phyloP scores from a whole-genome alignment of 2,113 vertebrate genomes.

The Amphiprion ocellaris region DNA sequence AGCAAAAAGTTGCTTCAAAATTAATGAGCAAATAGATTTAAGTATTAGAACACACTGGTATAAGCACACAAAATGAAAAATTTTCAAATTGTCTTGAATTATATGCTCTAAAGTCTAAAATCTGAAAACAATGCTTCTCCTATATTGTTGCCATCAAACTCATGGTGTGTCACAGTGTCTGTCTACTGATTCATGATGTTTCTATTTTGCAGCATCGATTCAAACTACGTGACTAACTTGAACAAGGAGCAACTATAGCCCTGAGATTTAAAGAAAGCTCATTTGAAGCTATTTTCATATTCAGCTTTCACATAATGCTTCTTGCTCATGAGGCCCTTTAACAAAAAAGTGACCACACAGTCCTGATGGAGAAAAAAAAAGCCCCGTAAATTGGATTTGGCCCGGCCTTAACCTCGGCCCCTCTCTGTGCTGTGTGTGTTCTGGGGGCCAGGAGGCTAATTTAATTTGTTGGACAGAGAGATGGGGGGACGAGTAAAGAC shows the following conservation, averaged over 20 bases:
- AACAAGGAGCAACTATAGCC: not conserved
- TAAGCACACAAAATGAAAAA: too few species aligned
- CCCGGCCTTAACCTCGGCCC: constrained; percentile 79
- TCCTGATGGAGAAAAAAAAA: constrained; percentile 46
- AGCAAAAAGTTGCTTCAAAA: too few species aligned
- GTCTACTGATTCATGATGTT: too few species aligned
- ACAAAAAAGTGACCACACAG: constrained; percentile 69
- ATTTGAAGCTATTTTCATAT: constrained; percentile 58
- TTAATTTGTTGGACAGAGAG: constrained; percentile 81
- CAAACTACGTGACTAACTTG: not conserved
- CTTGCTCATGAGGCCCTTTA: constrained; percentile 50
- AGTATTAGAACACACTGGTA: too few species aligned
- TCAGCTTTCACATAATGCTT: constrained; percentile 54
- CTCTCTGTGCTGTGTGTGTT: constrained; percentile 80
- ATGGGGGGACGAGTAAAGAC: constrained; percentile 72
- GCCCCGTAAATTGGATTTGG: constrained; percentile 92
- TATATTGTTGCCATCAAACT: too few species aligned
- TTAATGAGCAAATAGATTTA: too few species aligned
- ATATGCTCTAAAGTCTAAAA: not conserved
- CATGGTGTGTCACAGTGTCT: too few species aligned
- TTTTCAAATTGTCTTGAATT: too few species aligned
- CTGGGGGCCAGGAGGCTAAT: constrained; percentile 84
- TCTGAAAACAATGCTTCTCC: not conserved
- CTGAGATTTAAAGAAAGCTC: constrained; percentile 27
- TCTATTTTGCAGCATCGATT: not conserved